These are phyloP conservation scores for Aleiodes leptofemur DNA, from an alignment of 2,888 invertebrate species.

Conservation along the genomic window DNA sequence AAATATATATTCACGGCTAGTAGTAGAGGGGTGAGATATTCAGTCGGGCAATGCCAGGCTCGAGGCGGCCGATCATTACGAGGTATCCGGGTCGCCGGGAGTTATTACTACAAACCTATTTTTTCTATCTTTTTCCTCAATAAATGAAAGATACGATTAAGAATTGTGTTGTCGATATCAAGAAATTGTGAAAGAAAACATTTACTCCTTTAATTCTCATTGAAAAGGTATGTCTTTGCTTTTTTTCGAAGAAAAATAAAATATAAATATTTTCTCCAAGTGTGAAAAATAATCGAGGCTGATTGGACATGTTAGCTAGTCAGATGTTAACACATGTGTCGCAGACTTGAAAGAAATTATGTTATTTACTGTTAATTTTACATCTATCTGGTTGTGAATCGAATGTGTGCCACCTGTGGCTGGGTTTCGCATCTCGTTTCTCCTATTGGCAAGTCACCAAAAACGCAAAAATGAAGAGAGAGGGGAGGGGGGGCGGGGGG, in stretches of 20 bases:
- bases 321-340: not conserved
- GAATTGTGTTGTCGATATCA: too few species aligned
- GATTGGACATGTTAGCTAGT: conserved; percentile 4
- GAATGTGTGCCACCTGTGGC: conserved; percentile 63
- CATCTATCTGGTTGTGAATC: conserved; percentile 6
- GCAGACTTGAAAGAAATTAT: not conserved
- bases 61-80: conserved; percentile 69
- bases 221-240: conserved; percentile 17
- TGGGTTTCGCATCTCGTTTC: conserved; percentile 11
- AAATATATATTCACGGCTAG: conserved; percentile 37
- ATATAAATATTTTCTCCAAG: not conserved
- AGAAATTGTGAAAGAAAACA: too few species aligned
- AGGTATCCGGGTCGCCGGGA: conserved; percentile 61
- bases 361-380: not conserved
- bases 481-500: not conserved
- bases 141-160: too few species aligned
- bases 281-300: conserved; percentile 27
- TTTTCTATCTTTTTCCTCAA: not conserved
- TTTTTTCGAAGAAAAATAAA: not conserved
- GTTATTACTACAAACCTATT: conserved; percentile 2
- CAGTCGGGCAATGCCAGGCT: conserved; percentile 62
- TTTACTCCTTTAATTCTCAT: not conserved
- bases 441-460: not conserved
- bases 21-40: conserved; percentile 62
- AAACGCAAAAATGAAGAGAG: not conserved